Evolutionary conservation across 1,140 invertebrate genomes (phyloP).

Genomic region (Eueides isabella): DNA sequence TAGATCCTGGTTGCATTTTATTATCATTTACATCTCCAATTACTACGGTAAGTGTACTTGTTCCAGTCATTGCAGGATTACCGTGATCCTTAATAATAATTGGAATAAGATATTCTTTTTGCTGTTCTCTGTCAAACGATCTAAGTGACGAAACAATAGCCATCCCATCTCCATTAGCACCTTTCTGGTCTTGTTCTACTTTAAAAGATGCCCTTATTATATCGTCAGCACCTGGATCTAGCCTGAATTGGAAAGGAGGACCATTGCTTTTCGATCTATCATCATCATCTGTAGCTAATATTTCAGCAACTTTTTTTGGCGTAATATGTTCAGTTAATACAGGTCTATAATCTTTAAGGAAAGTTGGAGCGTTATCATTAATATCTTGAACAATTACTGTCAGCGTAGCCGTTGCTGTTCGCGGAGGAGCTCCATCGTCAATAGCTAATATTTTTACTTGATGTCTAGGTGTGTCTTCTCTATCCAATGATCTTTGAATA

Average conservation of each 20-base stretch:
- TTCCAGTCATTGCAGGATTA: slow-evolving; percentile 95
- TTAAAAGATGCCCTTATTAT: slow-evolving; percentile 96
- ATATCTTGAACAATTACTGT: slow-evolving; percentile 98
- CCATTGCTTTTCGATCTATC: slow-evolving; percentile 97
- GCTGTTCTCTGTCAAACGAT: slow-evolving; percentile 97
- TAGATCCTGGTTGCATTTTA: slow-evolving; percentile 97
- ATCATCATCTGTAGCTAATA: slow-evolving; percentile 97
- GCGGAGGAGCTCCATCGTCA: slow-evolving; percentile 96
- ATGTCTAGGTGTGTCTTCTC: slow-evolving; percentile 95
- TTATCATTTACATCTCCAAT: slow-evolving; percentile 99
- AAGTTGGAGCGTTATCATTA: slow-evolving; percentile 96
- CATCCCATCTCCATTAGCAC: slow-evolving; percentile 97
- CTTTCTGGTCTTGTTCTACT: slow-evolving; percentile 97
- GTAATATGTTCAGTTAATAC: slow-evolving; percentile 95
- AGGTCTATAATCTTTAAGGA: slow-evolving; percentile 95
- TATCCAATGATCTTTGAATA: slow-evolving; percentile 93
- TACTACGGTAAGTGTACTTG: slow-evolving; percentile 96
- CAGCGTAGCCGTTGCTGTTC: slow-evolving; percentile 97
- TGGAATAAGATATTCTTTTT: slow-evolving; percentile 96
- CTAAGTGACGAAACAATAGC: slow-evolving; percentile 94
- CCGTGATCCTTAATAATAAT: slow-evolving; percentile 96
- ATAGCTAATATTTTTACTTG: slow-evolving; percentile 97
- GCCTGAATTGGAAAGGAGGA: slow-evolving; percentile 95
- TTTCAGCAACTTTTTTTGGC: slow-evolving; percentile 95
- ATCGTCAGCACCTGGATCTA: slow-evolving; percentile 96